Percentiles rank a stretch among this genome's conserved stretches.
phyloP scores from a whole-genome alignment of 1,140 invertebrate genomes.

The Copidosoma floridanum region DNA sequence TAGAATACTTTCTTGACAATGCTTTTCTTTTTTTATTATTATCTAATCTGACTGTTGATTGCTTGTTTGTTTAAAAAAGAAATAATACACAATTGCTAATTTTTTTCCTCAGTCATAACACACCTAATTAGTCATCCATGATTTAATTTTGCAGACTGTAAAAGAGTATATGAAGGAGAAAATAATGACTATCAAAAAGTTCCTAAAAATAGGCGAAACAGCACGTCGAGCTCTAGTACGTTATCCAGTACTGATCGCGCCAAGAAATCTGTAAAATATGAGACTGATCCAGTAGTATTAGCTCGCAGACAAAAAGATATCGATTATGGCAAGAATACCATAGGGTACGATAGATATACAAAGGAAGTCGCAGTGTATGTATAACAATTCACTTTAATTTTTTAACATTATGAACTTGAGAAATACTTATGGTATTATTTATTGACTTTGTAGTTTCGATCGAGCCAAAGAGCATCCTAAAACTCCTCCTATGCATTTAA shows the following conservation, averaged over 20 bases:
- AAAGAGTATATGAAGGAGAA: conserved; percentile 22
- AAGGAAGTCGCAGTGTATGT: conserved; percentile 64
- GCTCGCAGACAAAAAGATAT: conserved; percentile 87
- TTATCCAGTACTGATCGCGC: conserved; percentile 36
- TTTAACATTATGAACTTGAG: neutral
- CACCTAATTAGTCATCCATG: no score
- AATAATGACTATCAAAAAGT: conserved; percentile 29
- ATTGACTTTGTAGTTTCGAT: conserved; percentile 58
- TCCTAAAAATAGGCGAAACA: conserved; percentile 40
- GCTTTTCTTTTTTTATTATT: no score
- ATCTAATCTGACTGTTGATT: no score
- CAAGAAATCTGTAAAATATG: conserved; percentile 56
- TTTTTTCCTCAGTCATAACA: no score
- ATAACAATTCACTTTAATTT: conserved; percentile 3
- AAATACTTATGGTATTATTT: neutral
- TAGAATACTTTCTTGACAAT: no score
- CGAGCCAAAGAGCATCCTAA: conserved; percentile 73
- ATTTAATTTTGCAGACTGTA: no score
- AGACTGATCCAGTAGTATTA: conserved; percentile 72
- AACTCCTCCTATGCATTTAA: conserved; percentile 82
- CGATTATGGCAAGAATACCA: conserved; percentile 92
- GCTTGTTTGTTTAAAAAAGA: no score
- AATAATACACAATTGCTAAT: no score
- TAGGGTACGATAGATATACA: conserved; percentile 80
- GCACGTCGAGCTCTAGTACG: conserved; percentile 48